Evolutionary conservation across 2,113 vertebrate genomes (phyloP).

Genomic region (Chionodraco myersi): DNA sequence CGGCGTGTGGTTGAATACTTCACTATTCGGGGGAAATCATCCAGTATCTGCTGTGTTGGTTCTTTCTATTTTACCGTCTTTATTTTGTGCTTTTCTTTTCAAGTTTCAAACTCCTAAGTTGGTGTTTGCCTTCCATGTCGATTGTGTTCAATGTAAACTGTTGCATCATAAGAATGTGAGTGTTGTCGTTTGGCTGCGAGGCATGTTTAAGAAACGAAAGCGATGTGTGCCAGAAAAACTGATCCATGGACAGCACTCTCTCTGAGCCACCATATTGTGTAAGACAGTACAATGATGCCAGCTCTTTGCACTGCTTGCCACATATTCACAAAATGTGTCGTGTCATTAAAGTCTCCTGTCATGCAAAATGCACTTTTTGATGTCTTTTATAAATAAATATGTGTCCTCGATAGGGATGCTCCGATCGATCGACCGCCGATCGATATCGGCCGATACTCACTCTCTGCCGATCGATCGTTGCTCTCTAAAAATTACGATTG

Average conservation of each 20-base stretch:
- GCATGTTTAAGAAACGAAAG: constrained; percentile 24
- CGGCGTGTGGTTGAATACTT: background rate
- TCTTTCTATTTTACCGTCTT: background rate
- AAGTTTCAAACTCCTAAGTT: background rate
- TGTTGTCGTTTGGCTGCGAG: constrained; percentile 10
- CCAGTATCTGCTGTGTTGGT: background rate
- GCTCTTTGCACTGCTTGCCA: constrained; percentile 17
- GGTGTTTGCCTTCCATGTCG: background rate
- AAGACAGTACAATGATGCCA: constrained; percentile 1
- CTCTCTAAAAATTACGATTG: too few relatives aligned
- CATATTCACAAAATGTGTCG: background rate
- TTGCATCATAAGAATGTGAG: constrained; percentile 18
- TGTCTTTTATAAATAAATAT: too few relatives aligned
- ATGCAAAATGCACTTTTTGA: too few relatives aligned
- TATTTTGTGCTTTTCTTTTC: background rate
- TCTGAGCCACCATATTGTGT: constrained; percentile 3
- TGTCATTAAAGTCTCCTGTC: too few relatives aligned
- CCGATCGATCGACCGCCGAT: too few relatives aligned
- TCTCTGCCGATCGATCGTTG: too few relatives aligned
- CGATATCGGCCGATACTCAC: too few relatives aligned
- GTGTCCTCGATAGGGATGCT: too few relatives aligned
- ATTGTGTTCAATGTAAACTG: constrained; percentile 1
- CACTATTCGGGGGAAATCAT: background rate
- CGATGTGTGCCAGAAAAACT: background rate
- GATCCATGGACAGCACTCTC: constrained; percentile 5